Conservation (phyloP, 2,113 vertebrate species). For the Gnathonemus echidnorhynchus region DNA sequence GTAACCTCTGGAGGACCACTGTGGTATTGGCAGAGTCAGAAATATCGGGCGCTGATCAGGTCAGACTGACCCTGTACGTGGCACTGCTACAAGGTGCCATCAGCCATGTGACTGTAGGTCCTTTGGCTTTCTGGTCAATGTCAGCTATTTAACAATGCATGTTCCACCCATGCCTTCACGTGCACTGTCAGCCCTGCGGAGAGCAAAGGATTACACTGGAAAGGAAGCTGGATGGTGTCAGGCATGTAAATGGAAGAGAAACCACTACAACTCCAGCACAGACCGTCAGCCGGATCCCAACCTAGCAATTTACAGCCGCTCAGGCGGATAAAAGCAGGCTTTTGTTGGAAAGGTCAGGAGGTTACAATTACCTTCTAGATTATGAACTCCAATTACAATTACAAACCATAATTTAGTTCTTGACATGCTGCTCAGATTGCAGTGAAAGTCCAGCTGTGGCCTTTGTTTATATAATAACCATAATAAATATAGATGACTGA, state of each 20-base stretch:
- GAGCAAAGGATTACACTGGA: background rate
- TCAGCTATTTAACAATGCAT: background rate
- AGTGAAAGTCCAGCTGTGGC: background rate
- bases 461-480: background rate
- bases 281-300: background rate
- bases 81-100: background rate
- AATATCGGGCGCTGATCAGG: background rate
- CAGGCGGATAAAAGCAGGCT: background rate
- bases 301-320: background rate
- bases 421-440: background rate
- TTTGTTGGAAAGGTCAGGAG: background rate
- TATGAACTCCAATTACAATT: background rate
- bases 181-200: background rate
- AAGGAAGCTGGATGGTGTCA: background rate
- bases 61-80: background rate
- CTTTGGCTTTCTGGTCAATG: no score
- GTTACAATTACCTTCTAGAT: background rate
- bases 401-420: background rate
- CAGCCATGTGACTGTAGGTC: background rate
- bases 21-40: background rate
- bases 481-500: background rate
- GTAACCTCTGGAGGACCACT: background rate
- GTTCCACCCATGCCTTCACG: background rate
- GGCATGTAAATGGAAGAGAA: background rate
- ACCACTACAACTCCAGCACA: background rate